Evolutionary conservation across 1,140 invertebrate species (phyloP).

Genomic region (Drosophila littoralis): DNA sequence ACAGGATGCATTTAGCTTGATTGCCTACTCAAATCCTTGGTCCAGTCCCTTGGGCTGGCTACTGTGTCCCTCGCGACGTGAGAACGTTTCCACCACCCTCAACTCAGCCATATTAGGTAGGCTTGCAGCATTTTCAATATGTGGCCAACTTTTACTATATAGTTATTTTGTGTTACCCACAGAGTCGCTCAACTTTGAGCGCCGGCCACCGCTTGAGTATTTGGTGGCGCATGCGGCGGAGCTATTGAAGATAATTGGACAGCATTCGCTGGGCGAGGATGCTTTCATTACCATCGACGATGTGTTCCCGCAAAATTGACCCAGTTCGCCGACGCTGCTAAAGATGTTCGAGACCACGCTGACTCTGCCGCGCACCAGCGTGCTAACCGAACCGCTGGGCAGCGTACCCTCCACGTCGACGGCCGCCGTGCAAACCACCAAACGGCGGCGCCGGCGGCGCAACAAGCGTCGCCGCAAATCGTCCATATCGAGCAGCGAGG

Average conservation of each 20-base stretch:
- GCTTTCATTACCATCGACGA: conserved; percentile 94
- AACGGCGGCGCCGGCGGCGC: conserved; percentile 65
- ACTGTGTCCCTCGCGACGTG: conserved; percentile 95
- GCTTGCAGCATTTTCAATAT: conserved; percentile 11
- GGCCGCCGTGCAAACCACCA: conserved; percentile 66
- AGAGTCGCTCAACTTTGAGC: conserved; percentile 95
- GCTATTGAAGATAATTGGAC: conserved; percentile 95
- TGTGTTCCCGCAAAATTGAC: conserved; percentile 88
- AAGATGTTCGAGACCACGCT: conserved; percentile 82
- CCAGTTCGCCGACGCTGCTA: conserved; percentile 79
- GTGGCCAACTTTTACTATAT: not conserved
- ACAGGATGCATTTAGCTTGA: conserved; percentile 98
- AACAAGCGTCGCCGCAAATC: conserved; percentile 67
- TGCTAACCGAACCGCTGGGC: conserved; percentile 64
- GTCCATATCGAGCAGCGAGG: conserved; percentile 63
- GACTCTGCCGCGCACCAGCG: conserved; percentile 74
- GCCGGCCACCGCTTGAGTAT: conserved; percentile 95
- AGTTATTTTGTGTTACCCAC: conserved; percentile 50
- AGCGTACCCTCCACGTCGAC: conserved; percentile 68
- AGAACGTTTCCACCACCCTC: conserved; percentile 96
- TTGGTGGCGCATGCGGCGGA: conserved; percentile 95
- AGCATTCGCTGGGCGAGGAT: conserved; percentile 95
- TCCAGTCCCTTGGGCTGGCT: conserved; percentile 98
- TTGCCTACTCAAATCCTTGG: conserved; percentile 99
- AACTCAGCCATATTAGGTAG: conserved; percentile 98